phyloP scores from a whole-genome alignment of 2,888 invertebrate genomes.

The Erebia epiphron region DNA sequence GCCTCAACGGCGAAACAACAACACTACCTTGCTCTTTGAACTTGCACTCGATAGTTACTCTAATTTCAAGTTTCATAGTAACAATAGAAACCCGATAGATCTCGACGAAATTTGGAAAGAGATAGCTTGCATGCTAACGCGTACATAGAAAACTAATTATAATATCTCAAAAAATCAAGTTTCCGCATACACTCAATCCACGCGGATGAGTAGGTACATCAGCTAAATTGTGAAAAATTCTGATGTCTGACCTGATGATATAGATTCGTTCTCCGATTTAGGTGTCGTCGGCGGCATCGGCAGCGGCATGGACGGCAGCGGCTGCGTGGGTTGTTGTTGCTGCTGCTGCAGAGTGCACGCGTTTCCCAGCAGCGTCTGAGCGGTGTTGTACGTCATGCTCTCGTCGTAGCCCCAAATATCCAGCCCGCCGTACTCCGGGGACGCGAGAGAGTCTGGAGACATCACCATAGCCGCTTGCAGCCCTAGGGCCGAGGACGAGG shows the following conservation, averaged over 20 bases:
- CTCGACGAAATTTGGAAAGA: too few relatives aligned
- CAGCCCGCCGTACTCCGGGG: slow-evolving; percentile 90
- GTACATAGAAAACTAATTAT: too few relatives aligned
- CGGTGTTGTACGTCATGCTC: slow-evolving; percentile 69
- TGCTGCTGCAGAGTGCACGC: slow-evolving; percentile 77
- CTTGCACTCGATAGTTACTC: background rate
- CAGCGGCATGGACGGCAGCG: slow-evolving; percentile 78
- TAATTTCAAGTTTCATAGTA: background rate
- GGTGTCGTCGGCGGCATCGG: slow-evolving; percentile 79
- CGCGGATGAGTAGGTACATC: too few relatives aligned
- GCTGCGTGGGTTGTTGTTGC: slow-evolving; percentile 78
- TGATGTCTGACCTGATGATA: slow-evolving; percentile 75
- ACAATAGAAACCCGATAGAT: too few relatives aligned
- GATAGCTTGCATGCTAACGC: too few relatives aligned
- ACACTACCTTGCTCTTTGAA: slow-evolving; percentile 4
- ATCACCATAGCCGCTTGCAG: slow-evolving; percentile 88
- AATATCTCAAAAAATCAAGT: too few relatives aligned
- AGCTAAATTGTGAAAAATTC: background rate
- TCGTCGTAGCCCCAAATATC: slow-evolving; percentile 92
- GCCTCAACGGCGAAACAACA: slow-evolving; percentile 49
- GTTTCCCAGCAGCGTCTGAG: slow-evolving; percentile 72
- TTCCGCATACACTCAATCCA: too few relatives aligned
- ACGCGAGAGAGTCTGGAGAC: slow-evolving; percentile 89
- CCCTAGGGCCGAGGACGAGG: slow-evolving; percentile 89
- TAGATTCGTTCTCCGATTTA: slow-evolving; percentile 80